These are phyloP conservation scores for Sakesphorus luctuosus DNA, from an alignment of 2,113 vertebrate species.

Conservation along the genomic window DNA sequence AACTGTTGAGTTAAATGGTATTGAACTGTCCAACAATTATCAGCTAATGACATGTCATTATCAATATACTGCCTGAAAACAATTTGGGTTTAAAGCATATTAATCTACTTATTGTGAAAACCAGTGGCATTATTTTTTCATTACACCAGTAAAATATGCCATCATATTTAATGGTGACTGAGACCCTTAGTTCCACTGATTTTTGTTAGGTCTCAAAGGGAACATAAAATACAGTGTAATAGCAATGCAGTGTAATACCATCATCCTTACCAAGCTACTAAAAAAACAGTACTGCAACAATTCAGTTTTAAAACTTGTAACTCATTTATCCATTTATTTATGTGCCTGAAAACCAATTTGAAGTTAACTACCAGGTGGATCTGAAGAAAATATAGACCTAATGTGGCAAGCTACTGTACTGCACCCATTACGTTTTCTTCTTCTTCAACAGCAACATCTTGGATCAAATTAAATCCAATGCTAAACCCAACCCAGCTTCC, in stretches of 20 bases:
- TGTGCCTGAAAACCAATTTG: slow-evolving; percentile 4
- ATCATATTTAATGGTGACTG: neutral
- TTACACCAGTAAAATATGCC: neutral
- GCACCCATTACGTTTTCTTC: neutral
- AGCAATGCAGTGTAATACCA: neutral
- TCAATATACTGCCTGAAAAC: neutral
- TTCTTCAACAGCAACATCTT: neutral
- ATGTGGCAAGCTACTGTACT: neutral
- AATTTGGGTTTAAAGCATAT: neutral
- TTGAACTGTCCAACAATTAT: neutral
- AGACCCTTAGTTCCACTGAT: neutral
- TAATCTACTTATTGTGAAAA: neutral
- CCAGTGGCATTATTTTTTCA: neutral
- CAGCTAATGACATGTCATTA: neutral
- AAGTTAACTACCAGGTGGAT: neutral
- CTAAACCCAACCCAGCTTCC: neutral
- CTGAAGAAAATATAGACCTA: neutral
- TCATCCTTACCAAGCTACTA: neutral
- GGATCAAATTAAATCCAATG: neutral
- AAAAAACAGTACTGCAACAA: neutral
- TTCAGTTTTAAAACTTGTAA: neutral
- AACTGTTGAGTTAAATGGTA: neutral
- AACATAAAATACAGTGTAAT: neutral
- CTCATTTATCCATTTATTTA: slow-evolving; percentile 14
- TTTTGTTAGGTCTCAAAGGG: neutral